Evolutionary conservation across 2,888 invertebrate species (phyloP), one percentile per base, ranked within the genome.

Genomic region (Eilema griseolum): DNA sequence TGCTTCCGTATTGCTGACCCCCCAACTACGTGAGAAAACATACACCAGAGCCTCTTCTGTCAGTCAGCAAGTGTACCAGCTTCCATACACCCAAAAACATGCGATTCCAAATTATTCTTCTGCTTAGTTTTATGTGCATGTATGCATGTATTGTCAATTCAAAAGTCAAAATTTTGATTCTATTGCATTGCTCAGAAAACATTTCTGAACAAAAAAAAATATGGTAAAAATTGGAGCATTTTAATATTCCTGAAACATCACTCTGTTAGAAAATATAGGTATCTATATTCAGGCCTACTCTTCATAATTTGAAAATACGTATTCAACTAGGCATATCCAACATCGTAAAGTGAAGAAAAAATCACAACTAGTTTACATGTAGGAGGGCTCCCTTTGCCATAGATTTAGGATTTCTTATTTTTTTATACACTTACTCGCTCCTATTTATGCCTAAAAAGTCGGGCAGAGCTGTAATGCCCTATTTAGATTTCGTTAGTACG

Each of bases 221-320:
- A 52, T 52, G n/a, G n/a, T 52, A 8, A n/a, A 7, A 20, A 20
- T 16, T 7, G 52, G 52, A 52, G 52, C 52, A 20, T 52, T 52
- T 52, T 52, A 52, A 52, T n/a, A 52, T 52, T 52, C 8, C n/a
- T n/a, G n/a, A 52, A 20, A 52, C 20, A 52, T 20, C 8, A n/a
- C n/a, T 52, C n/a, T 52, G n/a, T n/a, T 20, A 10, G n/a, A n/a
- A 52, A 52, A 52, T n/a, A 52, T n/a, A 52, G 52, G n/a, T 52
- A 52, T 52, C 52, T 52, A 52, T n/a, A 52, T 52, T 52, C 52
- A 20, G 52, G 52, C 52, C 52, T 52, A n/a, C 52, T 52, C 52
- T 52, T 52, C 52, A 52, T 52, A 52, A 52, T 52, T n/a, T 52
- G n/a, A n/a, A n/a, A 52, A 52, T 52, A 52, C 52, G 52, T 52